These are phyloP conservation scores for Centrocercus urophasianus DNA, from an alignment of 2,113 vertebrate species.

Conservation along the genomic window DNA sequence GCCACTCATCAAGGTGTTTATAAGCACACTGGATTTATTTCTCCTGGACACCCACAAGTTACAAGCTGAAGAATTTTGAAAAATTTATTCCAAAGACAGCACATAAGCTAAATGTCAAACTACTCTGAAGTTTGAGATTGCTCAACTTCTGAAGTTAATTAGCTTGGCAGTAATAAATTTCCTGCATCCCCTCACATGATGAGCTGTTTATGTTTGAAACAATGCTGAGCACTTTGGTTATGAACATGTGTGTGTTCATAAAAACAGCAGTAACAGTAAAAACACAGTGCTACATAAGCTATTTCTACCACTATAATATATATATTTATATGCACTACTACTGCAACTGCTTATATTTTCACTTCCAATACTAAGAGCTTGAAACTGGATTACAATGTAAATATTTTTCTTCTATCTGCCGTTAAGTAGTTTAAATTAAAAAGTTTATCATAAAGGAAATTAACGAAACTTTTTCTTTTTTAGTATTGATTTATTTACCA, in stretches of 20 bases:
- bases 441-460: not conserved
- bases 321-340: not conserved
- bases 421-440: not conserved
- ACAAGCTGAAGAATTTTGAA: not conserved
- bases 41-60: not conserved
- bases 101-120: not conserved
- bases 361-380: not conserved
- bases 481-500: slow-evolving; percentile 44
- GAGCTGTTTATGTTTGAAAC: not conserved
- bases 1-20: not conserved
- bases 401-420: not conserved
- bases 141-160: slow-evolving; percentile 27
- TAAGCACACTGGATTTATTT: not conserved
- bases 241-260: not conserved
- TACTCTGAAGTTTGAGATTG: not conserved
- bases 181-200: not conserved
- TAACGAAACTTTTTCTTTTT: not conserved
- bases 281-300: not conserved
- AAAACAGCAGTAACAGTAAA: not conserved
- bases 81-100: not conserved
- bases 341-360: not conserved
- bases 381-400: not conserved
- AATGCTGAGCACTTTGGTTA: not conserved
- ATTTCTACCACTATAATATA: not conserved
- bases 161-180: slow-evolving; percentile 5